Evolutionary conservation across 2,797 vertebrate genomes (phyloP).

Genomic region (Caiman crocodilus): DNA sequence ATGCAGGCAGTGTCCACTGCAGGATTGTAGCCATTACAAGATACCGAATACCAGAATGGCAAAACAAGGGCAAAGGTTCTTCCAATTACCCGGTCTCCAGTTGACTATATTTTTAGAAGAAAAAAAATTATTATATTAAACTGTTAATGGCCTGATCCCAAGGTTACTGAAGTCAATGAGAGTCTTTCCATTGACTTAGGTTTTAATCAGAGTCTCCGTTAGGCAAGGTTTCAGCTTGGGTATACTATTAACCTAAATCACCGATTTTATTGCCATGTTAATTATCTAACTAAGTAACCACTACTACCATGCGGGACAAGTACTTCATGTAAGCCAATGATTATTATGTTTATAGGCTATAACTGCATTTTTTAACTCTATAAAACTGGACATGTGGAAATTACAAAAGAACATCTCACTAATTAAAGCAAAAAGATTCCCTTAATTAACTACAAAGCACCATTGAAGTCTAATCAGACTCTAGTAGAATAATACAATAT

Average conservation of each 20-base stretch:
- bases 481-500: conserved; percentile 26
- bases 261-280: conserved; percentile 54
- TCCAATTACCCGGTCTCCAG: background rate
- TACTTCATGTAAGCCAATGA: conserved; percentile 45
- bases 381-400: conserved; percentile 73
- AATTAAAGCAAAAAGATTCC: conserved; percentile 65
- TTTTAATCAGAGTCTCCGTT: conserved; percentile 13
- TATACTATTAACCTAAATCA: conserved; percentile 47
- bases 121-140: conserved; percentile 17
- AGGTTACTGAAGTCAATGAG: conserved; percentile 25
- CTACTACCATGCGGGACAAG: conserved; percentile 34
- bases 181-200: conserved; percentile 9
- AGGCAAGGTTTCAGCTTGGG: conserved; percentile 39
- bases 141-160: conserved; percentile 32
- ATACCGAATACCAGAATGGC: conserved; percentile 27
- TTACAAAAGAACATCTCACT: conserved; percentile 66
- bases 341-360: conserved; percentile 56
- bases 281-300: conserved; percentile 56
- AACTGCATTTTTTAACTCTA: conserved; percentile 67
- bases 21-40: conserved; percentile 3
- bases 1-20: conserved; percentile 22
- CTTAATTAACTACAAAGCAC: conserved; percentile 71
- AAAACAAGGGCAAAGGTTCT: background rate
- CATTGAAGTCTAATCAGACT: conserved; percentile 72
- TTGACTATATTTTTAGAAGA: conserved; percentile 9